Evolutionary conservation across 2,888 invertebrate genomes (phyloP).

Genomic region (Steromphala cineraria): DNA sequence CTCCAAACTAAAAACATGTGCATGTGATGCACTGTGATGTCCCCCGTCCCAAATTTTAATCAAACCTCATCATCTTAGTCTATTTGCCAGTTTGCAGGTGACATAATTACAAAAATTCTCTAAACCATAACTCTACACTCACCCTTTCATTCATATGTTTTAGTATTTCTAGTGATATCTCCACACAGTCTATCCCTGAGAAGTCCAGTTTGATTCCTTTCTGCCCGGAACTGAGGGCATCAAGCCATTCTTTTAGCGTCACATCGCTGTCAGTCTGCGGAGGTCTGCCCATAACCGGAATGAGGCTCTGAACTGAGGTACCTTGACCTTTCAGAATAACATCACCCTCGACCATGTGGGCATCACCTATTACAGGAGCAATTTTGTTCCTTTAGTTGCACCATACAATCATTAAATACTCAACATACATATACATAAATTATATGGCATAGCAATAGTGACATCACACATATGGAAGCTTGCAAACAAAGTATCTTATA

Average conservation of each 20-base stretch:
- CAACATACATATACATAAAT: no score
- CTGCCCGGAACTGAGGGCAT: conserved; percentile 76
- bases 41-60: no score
- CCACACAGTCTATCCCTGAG: conserved; percentile 85
- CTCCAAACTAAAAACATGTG: no score
- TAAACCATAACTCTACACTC: not conserved
- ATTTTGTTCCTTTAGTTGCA: no score
- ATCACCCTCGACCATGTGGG: conserved; percentile 89
- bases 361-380: conserved; percentile 38
- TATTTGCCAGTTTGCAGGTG: no score
- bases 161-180: conserved; percentile 73
- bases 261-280: conserved; percentile 85
- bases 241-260: conserved; percentile 84
- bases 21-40: no score
- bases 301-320: conserved; percentile 75
- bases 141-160: conserved; percentile 53
- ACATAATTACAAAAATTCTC: no score
- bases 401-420: no score
- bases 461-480: no score
- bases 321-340: conserved; percentile 80
- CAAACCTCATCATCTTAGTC: no score
- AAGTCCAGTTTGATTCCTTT: conserved; percentile 94
- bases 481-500: no score
- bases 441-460: no score
- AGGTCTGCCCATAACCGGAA: conserved; percentile 92